These are phyloP conservation scores for Carabus problematicus DNA, from an alignment of 2,888 invertebrate genomes.

Conservation along the genomic window DNA sequence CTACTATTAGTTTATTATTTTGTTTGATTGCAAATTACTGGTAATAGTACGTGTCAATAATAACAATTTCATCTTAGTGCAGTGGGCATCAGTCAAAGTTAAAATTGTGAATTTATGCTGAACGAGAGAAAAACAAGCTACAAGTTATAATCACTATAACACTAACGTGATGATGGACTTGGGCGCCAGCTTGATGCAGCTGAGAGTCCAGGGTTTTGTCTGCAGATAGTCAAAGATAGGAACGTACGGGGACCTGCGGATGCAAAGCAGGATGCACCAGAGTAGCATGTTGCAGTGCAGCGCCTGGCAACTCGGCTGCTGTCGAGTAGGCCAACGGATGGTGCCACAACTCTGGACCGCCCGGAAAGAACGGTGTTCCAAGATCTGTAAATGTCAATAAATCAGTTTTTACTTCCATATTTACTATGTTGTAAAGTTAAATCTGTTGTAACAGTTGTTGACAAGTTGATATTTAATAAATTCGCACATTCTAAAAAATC, in stretches of 20 bases:
- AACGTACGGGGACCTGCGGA: slow-evolving; percentile 96
- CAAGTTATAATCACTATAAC: slow-evolving; percentile 47
- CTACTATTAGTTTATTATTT: too few relatives aligned
- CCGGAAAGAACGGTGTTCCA: slow-evolving; percentile 95
- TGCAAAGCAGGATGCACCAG: slow-evolving; percentile 97
- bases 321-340: slow-evolving; percentile 84
- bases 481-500: too few relatives aligned
- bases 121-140: neutral
- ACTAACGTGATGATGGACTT: slow-evolving; percentile 66
- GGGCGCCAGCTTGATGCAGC: slow-evolving; percentile 63
- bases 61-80: neutral
- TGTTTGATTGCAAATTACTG: too few relatives aligned
- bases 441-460: too few relatives aligned
- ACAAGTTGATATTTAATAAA: too few relatives aligned
- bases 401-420: too few relatives aligned
- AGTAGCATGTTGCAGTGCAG: slow-evolving; percentile 83
- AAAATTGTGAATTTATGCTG: slow-evolving; percentile 7
- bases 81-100: neutral
- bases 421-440: too few relatives aligned
- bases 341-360: slow-evolving; percentile 93
- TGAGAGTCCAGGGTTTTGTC: slow-evolving; percentile 74
- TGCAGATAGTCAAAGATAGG: slow-evolving; percentile 97
- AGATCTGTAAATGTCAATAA: slow-evolving; percentile 72
- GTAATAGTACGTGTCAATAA: too few relatives aligned
- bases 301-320: slow-evolving; percentile 82